These are phyloP conservation scores for Lampris incognitus DNA, from an alignment of 2,113 vertebrate genomes.

Conservation along the genomic window DNA sequence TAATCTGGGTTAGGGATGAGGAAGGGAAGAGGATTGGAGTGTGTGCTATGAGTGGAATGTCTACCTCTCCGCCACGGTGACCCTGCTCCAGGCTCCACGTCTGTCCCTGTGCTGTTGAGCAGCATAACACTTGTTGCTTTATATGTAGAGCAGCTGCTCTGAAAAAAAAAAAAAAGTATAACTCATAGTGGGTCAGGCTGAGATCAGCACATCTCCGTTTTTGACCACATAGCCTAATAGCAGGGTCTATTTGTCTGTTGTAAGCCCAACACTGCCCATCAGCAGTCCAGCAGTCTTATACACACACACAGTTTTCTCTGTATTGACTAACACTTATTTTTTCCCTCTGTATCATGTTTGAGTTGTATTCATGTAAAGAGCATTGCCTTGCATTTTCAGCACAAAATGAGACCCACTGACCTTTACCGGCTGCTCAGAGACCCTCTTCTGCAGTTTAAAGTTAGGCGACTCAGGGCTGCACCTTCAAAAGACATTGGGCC, in stretches of 20 bases:
- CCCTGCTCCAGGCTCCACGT: constrained; percentile 25
- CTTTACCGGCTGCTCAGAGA: too few relatives aligned
- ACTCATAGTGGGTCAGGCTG: constrained; percentile 16
- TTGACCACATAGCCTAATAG: constrained; percentile 1
- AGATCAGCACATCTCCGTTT: constrained; percentile 20
- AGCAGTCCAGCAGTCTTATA: too few relatives aligned
- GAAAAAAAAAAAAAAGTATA: constrained; percentile 6
- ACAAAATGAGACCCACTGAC: too few relatives aligned
- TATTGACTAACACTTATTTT: too few relatives aligned
- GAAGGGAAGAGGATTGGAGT: constrained; percentile 19
- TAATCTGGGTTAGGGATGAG: constrained; percentile 32
- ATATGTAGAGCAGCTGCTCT: not conserved
- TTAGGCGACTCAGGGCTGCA: too few relatives aligned
- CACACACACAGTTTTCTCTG: too few relatives aligned
- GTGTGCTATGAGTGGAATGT: constrained; percentile 49
- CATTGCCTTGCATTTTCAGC: too few relatives aligned
- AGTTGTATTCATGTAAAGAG: too few relatives aligned
- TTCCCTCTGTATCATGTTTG: too few relatives aligned
- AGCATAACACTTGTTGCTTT: constrained; percentile 3
- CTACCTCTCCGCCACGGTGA: constrained; percentile 19
- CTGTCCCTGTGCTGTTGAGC: constrained; percentile 9
- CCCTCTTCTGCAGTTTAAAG: too few relatives aligned
- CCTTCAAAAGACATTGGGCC: too few relatives aligned
- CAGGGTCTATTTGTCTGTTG: constrained; percentile 13
- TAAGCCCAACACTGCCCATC: not conserved